Evolutionary conservation across 2,888 invertebrate genomes (phyloP), one percentile per base, ranked within the genome.

Genomic region (Chrysolina americana): DNA sequence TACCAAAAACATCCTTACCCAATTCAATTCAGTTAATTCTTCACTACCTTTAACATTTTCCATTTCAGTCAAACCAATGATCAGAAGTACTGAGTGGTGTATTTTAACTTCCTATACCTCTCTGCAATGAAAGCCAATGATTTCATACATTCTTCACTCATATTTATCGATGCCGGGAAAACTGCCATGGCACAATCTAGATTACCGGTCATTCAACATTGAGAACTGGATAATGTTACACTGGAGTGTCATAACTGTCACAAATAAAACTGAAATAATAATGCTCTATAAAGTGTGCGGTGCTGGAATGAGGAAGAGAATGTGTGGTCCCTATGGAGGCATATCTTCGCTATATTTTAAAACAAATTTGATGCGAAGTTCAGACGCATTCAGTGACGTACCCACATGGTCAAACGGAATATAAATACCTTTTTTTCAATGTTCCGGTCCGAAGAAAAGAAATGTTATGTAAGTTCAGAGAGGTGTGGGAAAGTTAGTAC

Each of bases 321-420:
- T 73, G 73, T 73, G 73, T 69, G 73, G 73, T 73, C 73, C 56
- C 36, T 59, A 53, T 69, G 36, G 59, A 28, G 53, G 69, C 65
- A 73, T 69, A 65, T 53, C 73, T 64, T 50, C 19, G 65, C 73
- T 15, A 69, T 69, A 73, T 69, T 65, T 73, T 36, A 64, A 64
- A 65, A 73, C 59, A 47, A 62, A 53, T 68, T 68, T 69, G 68
- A 59, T 59, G 28, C 44, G 69, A 47, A 59, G 59, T 59, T 59
- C 13, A 23, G 28, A 28, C 28, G n/a, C 28, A 59, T 4, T 28
- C 59, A 59, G 59, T 59, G 59, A n/a, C 59, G 59, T 59, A 28
- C 28, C 19, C 9, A 21, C 28, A 28, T 28, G 28, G 28, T 28
- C 2, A 28, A 28, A 28, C 5, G 2, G 44, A 44, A 4, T 44